These are phyloP conservation scores for Natator depressus DNA, from an alignment of 2,113 vertebrate genomes.

Conservation along the genomic window DNA sequence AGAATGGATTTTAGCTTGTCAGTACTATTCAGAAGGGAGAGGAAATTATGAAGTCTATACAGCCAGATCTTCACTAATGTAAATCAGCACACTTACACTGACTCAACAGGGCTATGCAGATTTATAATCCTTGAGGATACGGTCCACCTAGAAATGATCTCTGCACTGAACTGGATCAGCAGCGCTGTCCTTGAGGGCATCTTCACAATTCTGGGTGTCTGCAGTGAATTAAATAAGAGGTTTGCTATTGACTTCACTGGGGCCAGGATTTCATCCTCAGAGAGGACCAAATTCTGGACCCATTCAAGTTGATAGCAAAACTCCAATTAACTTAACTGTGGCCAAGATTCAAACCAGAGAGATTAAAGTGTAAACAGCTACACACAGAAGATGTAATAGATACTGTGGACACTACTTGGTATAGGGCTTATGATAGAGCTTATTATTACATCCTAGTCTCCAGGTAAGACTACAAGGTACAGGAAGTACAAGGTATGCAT, in stretches of 20 bases:
- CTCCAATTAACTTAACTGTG: background rate
- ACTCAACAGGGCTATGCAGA: slow-evolving; percentile 7
- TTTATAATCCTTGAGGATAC: slow-evolving; percentile 38
- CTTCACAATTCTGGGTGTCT: background rate
- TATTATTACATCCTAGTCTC: background rate
- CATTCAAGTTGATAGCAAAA: background rate
- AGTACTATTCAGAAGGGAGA: background rate
- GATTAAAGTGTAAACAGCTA: background rate
- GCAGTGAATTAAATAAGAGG: background rate
- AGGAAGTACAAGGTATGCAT: background rate
- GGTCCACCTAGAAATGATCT: slow-evolving; percentile 27
- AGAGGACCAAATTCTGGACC: background rate
- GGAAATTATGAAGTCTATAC: background rate
- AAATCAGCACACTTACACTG: background rate
- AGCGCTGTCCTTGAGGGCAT: background rate
- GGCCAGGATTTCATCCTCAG: background rate
- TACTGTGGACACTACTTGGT: background rate
- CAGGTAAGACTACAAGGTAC: background rate
- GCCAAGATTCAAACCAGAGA: background rate
- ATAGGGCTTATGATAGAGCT: background rate
- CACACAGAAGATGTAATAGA: background rate
- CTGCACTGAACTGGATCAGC: background rate
- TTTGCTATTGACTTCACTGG: background rate
- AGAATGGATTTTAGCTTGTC: background rate
- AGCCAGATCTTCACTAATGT: background rate